These are phyloP conservation scores for Alcis repandata DNA, from an alignment of 2,888 invertebrate species.

Conservation along the genomic window DNA sequence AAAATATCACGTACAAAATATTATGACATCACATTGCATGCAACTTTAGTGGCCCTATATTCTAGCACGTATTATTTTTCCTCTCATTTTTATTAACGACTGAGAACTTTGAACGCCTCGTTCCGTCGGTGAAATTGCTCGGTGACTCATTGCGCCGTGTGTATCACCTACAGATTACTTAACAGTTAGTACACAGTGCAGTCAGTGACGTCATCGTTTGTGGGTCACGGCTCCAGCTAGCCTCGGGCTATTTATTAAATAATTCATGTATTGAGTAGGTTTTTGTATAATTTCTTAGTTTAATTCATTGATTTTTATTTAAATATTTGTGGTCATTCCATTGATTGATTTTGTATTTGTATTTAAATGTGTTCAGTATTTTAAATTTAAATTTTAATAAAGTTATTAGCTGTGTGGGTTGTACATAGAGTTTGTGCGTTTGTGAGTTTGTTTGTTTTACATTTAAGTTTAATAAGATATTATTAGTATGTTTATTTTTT, in stretches of 20 bases:
- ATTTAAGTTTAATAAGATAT: no score
- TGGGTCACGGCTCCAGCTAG: slow-evolving; percentile 72
- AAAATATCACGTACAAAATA: no score
- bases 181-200: slow-evolving; percentile 9
- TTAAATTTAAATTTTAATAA: neutral
- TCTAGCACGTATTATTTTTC: no score
- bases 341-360: slow-evolving; percentile 15
- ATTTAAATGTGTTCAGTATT: slow-evolving; percentile 3
- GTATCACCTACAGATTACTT: slow-evolving; percentile 18
- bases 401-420: neutral
- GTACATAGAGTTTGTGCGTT: no score
- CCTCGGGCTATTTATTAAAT: slow-evolving; percentile 35
- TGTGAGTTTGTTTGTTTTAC: no score
- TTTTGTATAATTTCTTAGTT: slow-evolving; percentile 18
- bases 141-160: slow-evolving; percentile 29
- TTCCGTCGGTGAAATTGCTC: slow-evolving; percentile 16
- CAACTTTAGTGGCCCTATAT: no score
- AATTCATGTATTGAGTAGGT: slow-evolving; percentile 23
- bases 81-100: no score
- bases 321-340: slow-evolving; percentile 3
- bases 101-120: no score
- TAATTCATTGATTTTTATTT: slow-evolving; percentile 19
- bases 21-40: neutral
- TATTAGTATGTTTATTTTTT: no score
- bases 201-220: slow-evolving; percentile 68